Conservation (phyloP, 1,140 invertebrate genomes). For the Eueides isabella region DNA sequence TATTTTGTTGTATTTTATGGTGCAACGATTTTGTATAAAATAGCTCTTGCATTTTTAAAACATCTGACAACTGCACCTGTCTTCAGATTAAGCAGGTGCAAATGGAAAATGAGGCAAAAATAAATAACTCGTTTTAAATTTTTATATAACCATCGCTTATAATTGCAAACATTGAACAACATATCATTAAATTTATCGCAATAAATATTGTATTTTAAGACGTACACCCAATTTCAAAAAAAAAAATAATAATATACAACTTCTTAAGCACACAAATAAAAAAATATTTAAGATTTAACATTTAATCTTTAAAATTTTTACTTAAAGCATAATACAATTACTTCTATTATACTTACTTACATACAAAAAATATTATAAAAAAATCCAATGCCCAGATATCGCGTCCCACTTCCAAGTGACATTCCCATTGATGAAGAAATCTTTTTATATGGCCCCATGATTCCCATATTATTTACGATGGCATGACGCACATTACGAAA, state of each 20-base stretch:
- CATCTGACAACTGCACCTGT: not conserved
- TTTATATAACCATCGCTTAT: not conserved
- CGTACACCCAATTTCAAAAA: not conserved
- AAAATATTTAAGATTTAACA: no score
- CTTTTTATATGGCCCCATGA: not conserved
- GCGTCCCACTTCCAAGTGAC: not conserved
- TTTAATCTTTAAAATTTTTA: no score
- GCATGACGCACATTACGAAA: slow-evolving; percentile 43
- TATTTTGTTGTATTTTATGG: not conserved
- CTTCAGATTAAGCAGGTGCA: not conserved
- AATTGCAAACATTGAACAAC: no score
- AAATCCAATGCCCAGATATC: not conserved
- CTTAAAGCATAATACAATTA: no score
- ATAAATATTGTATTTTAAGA: not conserved
- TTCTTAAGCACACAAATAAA: no score
- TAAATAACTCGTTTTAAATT: not conserved
- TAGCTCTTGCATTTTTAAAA: not conserved
- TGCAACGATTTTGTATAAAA: not conserved
- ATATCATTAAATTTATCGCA: no score
- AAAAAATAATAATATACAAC: not conserved
- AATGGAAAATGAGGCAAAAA: not conserved
- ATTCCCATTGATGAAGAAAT: not conserved
- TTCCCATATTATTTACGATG: slow-evolving; percentile 23
- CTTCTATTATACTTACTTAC: no score
- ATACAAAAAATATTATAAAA: not conserved